phyloP scores from a whole-genome alignment of 2,888 invertebrate genomes.

The Melipona bicolor region DNA sequence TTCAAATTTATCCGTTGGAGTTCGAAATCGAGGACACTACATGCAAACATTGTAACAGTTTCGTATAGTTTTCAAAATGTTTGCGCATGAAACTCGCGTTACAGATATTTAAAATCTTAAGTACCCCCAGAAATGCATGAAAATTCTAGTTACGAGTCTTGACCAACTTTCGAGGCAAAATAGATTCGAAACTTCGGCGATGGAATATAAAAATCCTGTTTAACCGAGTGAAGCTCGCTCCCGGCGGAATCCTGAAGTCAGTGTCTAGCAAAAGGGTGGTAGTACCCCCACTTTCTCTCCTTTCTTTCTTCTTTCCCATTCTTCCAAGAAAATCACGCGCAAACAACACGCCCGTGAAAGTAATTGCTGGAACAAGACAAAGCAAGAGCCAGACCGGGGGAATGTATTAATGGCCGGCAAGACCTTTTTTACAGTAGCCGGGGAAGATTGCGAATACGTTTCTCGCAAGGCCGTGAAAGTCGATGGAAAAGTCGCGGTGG shows the following conservation, averaged over 20 bases:
- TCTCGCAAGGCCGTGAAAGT: slow-evolving; percentile 42
- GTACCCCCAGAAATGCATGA: not conserved
- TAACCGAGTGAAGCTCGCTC: not conserved
- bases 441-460: slow-evolving; percentile 17
- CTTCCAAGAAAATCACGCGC: not conserved
- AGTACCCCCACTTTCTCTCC: not conserved
- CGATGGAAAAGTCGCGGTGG: slow-evolving; percentile 13
- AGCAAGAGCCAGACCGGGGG: not conserved
- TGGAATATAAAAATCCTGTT: not conserved
- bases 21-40: not conserved
- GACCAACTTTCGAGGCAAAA: not conserved
- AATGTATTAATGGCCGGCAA: not conserved
- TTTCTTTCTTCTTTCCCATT: not conserved
- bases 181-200: not conserved
- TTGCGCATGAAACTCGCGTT: too few relatives aligned
- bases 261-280: too few relatives aligned
- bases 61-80: not conserved
- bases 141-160: not conserved
- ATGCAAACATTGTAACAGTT: slow-evolving; percentile 31
- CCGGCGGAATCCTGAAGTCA: not conserved
- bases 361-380: not conserved
- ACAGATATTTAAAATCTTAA: too few relatives aligned
- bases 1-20: slow-evolving; percentile 5
- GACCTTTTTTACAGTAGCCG: not conserved
- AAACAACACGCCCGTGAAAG: not conserved